Evolutionary conservation across 2,113 vertebrate genomes (phyloP).

Genomic region (Gymnarchus niloticus): DNA sequence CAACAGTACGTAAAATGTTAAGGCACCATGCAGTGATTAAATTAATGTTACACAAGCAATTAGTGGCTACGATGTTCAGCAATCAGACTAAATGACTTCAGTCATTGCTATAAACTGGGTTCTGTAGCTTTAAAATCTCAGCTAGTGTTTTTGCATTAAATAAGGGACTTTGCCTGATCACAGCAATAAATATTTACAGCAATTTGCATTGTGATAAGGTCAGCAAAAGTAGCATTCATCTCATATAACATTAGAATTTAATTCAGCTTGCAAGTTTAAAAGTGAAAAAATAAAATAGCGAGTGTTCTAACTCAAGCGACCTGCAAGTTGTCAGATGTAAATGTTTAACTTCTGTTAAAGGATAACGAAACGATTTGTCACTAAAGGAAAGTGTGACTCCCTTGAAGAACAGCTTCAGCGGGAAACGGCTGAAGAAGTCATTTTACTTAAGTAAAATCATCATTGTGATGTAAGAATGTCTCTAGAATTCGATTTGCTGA

Average conservation of each 20-base stretch:
- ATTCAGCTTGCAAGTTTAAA: background rate
- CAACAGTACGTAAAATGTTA: background rate
- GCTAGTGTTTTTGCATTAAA: background rate
- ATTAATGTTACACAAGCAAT: background rate
- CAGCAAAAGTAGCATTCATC: background rate
- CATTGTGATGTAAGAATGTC: background rate
- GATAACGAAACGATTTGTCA: background rate
- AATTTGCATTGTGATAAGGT: background rate
- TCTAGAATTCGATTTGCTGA: background rate
- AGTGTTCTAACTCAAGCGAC: too few species aligned
- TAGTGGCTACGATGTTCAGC: background rate
- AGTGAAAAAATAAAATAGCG: background rate
- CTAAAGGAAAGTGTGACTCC: background rate
- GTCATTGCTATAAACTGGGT: background rate
- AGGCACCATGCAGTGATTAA: background rate
- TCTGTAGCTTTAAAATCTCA: background rate
- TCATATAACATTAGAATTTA: background rate
- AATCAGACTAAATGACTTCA: background rate
- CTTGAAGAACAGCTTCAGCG: background rate
- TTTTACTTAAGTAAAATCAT: background rate
- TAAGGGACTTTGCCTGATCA: background rate
- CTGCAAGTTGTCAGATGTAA: too few species aligned
- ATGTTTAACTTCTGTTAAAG: too few species aligned
- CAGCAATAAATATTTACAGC: background rate
- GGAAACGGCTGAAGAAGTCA: background rate